Percentiles rank a stretch among this genome's conserved stretches.
phyloP scores from a whole-genome alignment of 1,140 invertebrate genomes.

The Camponotus vicinus region DNA sequence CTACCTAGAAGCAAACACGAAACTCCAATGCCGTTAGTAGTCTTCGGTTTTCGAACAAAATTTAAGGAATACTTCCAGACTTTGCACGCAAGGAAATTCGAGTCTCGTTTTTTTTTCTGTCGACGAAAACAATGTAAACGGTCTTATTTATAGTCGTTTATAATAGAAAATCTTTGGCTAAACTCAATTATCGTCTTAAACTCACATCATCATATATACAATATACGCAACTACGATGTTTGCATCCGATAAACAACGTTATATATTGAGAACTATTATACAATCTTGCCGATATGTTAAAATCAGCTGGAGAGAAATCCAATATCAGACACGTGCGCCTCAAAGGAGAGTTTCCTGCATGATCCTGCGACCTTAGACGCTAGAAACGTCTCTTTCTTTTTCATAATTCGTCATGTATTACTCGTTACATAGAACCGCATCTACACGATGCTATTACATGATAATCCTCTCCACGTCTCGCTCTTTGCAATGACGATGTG shows the following conservation, averaged over 20 bases:
- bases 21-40: background rate
- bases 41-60: background rate
- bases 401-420: conserved; percentile 69
- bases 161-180: background rate
- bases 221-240: background rate
- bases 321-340: background rate
- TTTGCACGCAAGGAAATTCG: background rate
- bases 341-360: background rate
- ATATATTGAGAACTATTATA: background rate
- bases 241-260: conserved; percentile 11
- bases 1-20: background rate
- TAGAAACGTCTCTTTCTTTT: conserved; percentile 56
- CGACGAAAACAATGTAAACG: background rate
- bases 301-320: background rate
- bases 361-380: conserved; percentile 63
- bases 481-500: conserved; percentile 22
- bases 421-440: conserved; percentile 35
- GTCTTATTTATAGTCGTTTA: background rate
- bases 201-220: background rate
- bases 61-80: background rate
- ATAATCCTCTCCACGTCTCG: conserved; percentile 42
- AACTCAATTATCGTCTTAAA: background rate
- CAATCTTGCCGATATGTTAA: background rate
- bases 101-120: background rate
- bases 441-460: conserved; percentile 37